Conservation (phyloP, 2,888 invertebrate species). For the Cantharis rufa region DNA sequence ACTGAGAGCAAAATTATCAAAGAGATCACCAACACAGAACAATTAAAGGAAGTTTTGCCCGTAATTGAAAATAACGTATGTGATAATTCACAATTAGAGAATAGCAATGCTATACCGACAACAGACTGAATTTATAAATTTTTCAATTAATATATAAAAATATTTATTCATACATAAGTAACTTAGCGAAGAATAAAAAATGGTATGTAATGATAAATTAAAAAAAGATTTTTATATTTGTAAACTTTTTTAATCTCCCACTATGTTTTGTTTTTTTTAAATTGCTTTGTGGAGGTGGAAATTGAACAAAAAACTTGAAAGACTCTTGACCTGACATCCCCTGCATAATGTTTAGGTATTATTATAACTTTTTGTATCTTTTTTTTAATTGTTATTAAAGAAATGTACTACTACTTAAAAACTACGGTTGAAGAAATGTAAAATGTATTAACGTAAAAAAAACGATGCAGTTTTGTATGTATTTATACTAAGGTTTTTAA, state of each 20-base stretch:
- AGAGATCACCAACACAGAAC: conserved; percentile 36
- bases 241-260: conserved; percentile 37
- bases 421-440: conserved; percentile 12
- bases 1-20: conserved; percentile 31
- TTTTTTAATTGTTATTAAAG: neutral
- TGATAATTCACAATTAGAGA: conserved; percentile 45
- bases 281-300: conserved; percentile 13
- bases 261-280: conserved; percentile 25
- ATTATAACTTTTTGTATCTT: neutral
- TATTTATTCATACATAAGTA: conserved; percentile 16
- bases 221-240: conserved; percentile 47
- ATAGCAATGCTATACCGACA: conserved; percentile 37
- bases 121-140: conserved; percentile 47
- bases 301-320: conserved; percentile 25
- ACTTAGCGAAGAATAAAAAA: conserved; percentile 24
- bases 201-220: conserved; percentile 11
- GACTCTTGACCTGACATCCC: neutral
- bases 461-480: conserved; percentile 40
- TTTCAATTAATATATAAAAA: conserved; percentile 11
- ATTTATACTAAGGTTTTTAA: conserved; percentile 47
- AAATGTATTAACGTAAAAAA: conserved; percentile 20
- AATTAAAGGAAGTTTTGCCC: conserved; percentile 53
- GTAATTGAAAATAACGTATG: conserved; percentile 48
- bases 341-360: conserved; percentile 3
- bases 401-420: neutral